These are phyloP conservation scores for Globia sparganii DNA, from an alignment of 2,888 invertebrate genomes.

Conservation along the genomic window DNA sequence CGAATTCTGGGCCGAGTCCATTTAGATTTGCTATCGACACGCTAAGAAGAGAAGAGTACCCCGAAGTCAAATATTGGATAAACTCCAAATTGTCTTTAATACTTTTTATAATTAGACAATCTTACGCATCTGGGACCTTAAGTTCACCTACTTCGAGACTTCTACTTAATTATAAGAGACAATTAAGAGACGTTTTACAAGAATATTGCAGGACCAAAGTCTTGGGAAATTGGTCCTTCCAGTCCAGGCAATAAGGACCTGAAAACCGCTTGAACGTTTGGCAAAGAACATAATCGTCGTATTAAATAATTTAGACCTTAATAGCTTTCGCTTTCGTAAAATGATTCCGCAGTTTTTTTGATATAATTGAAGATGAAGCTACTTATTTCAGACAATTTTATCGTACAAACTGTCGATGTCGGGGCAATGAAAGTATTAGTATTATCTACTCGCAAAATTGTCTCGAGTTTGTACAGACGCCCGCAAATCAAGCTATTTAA, in stretches of 20 bases:
- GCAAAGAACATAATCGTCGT: constrained; percentile 70
- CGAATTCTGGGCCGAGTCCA: too few relatives aligned
- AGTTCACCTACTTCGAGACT: constrained; percentile 76
- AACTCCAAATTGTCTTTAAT: constrained; percentile 75
- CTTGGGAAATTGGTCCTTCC: constrained; percentile 57
- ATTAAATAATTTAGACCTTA: constrained; percentile 73
- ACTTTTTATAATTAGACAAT: constrained; percentile 80
- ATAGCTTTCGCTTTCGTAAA: constrained; percentile 70
- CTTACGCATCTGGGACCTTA: constrained; percentile 77
- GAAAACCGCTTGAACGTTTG: constrained; percentile 41
- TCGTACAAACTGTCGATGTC: constrained; percentile 24
- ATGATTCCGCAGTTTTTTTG: constrained; percentile 69
- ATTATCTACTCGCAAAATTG: constrained; percentile 9
- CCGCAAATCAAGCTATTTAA: too few relatives aligned
- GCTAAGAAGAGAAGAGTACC: too few relatives aligned
- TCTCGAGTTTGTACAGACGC: neutral
- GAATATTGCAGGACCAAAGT: constrained; percentile 2
- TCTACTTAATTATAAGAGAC: constrained; percentile 80
- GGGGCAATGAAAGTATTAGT: constrained; percentile 29
- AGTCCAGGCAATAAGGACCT: constrained; percentile 35
- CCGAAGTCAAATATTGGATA: constrained; percentile 62
- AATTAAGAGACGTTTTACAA: constrained; percentile 73
- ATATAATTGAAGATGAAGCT: constrained; percentile 56
- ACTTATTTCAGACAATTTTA: constrained; percentile 52
- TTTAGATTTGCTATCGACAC: too few relatives aligned